phyloP scores from a whole-genome alignment of 92 coral and sea anemone species.

The Palythoa grandis region DNA sequence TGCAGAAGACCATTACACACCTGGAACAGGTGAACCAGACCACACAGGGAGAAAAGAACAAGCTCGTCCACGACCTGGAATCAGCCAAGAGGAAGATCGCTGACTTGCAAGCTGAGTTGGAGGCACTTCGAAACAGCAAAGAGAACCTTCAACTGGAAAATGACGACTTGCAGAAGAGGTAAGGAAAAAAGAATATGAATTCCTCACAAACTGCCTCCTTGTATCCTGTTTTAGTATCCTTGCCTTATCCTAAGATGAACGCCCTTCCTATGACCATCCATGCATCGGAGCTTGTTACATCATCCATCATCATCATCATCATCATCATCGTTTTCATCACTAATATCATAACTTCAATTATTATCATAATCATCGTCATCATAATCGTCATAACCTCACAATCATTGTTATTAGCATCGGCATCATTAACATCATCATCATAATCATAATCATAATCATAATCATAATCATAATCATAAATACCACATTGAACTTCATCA shows the following conservation, averaged over 20 bases:
- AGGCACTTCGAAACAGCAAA: conserved; percentile 79
- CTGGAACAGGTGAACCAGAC: conserved; percentile 87
- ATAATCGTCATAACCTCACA: neutral
- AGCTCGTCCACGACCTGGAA: conserved; percentile 81
- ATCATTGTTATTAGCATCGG: no score
- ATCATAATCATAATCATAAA: neutral
- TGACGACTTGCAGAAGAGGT: conserved; percentile 78
- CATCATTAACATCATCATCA: neutral
- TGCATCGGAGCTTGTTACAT: no score
- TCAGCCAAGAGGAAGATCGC: conserved; percentile 79
- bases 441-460: neutral
- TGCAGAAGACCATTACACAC: conserved; percentile 86
- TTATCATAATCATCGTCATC: neutral
- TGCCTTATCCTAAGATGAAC: neutral
- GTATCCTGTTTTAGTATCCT: neutral
- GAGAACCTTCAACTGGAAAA: conserved; percentile 82
- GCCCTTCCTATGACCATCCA: neutral
- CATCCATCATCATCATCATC: neutral
- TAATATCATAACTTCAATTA: no score
- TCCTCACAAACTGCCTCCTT: neutral
- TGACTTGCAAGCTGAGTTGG: conserved; percentile 91
- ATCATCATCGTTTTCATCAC: neutral
- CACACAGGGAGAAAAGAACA: conserved; percentile 81
- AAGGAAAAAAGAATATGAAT: neutral
- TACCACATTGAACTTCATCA: neutral